phyloP scores from a whole-genome alignment of 2,113 vertebrate species.

The Corythornis cristatus region DNA sequence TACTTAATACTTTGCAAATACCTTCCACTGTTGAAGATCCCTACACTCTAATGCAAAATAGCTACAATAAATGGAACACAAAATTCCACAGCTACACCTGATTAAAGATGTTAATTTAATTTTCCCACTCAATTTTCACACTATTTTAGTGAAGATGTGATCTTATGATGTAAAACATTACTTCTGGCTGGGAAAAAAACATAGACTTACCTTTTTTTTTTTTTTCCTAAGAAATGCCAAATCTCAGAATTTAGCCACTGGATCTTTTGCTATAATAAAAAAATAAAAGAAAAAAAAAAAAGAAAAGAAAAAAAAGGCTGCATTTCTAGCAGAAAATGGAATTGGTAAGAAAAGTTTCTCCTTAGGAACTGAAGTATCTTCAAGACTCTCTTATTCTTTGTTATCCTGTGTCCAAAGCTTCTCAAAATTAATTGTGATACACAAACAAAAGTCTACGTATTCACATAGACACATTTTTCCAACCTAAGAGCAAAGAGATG shows the following conservation, averaged over 20 bases:
- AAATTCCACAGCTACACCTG: not conserved
- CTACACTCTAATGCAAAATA: not conserved
- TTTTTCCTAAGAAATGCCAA: conserved; percentile 5
- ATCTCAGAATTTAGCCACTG: not conserved
- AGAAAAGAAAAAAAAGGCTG: not conserved
- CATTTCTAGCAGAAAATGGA: conserved; percentile 6
- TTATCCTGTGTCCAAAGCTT: not conserved
- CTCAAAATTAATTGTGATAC: not conserved
- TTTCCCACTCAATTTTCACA: not conserved
- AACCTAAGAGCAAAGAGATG: not conserved
- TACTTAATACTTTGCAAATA: not conserved
- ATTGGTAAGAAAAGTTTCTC: not conserved
- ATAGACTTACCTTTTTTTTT: conserved; percentile 55
- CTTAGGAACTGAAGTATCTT: conserved; percentile 11
- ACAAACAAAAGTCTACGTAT: not conserved
- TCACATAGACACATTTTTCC: not conserved
- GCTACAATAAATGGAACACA: not conserved
- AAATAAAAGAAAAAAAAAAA: not conserved
- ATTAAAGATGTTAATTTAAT: not conserved
- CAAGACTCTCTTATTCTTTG: not conserved
- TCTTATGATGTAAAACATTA: not conserved
- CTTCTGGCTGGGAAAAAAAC: not conserved
- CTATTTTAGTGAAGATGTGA: not conserved
- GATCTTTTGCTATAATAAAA: not conserved
- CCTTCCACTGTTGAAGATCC: not conserved